A percentile compares a stretch with the other conserved stretches of the same genome.
phyloP scores from a whole-genome alignment of 2,797 vertebrate genomes.

The Clamator glandarius region DNA sequence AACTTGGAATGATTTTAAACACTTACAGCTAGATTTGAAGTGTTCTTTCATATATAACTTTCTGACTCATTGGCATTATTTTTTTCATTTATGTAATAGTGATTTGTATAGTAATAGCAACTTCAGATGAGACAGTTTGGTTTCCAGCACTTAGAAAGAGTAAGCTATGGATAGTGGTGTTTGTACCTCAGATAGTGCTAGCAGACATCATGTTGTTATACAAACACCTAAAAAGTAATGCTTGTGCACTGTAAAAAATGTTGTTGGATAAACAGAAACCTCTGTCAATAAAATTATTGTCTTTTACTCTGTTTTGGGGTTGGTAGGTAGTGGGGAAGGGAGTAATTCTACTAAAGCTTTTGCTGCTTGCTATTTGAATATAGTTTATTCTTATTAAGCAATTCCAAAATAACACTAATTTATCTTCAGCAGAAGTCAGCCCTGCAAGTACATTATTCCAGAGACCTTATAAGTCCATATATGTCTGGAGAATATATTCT shows the following conservation, averaged over 20 bases:
- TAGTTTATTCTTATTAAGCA: slow-evolving; percentile 6
- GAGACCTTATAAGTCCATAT: background rate
- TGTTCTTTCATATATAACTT: background rate
- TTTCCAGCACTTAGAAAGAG: background rate
- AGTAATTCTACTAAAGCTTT: background rate
- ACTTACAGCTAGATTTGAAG: background rate
- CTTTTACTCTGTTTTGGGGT: background rate
- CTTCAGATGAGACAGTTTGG: background rate
- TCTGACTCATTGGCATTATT: background rate
- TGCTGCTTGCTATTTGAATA: background rate
- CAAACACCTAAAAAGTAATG: background rate
- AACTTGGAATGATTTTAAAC: background rate
- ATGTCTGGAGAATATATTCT: background rate
- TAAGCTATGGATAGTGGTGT: background rate
- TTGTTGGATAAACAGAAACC: background rate
- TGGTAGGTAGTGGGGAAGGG: background rate
- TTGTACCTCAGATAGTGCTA: background rate
- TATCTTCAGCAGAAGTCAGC: background rate
- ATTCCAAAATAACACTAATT: slow-evolving; percentile 31
- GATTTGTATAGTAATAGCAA: background rate
- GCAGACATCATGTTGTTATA: background rate
- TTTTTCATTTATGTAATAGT: background rate
- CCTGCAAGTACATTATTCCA: background rate
- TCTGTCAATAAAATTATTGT: background rate
- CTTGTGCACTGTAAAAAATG: background rate